Conservation (phyloP, 2,113 vertebrate genomes). For the Muntiacus reevesi region DNA sequence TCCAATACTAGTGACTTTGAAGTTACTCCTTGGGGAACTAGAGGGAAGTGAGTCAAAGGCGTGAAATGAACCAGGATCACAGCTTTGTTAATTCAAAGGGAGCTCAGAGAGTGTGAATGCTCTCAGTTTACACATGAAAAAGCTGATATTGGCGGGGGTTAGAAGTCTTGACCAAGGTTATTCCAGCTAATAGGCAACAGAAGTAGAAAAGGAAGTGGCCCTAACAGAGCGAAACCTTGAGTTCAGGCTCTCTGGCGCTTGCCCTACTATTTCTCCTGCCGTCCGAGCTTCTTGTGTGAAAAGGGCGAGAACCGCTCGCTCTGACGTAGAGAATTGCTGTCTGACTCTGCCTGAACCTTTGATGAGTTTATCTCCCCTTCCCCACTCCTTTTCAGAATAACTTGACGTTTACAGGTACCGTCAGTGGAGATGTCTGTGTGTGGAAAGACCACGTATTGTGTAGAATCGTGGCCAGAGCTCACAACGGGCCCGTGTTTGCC, state of each 20-base stretch:
- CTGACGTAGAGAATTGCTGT: conserved; percentile 35
- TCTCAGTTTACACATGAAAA: not conserved
- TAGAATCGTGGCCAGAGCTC: conserved; percentile 97
- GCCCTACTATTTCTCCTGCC: accelerated
- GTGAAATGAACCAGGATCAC: not conserved
- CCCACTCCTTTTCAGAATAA: conserved; percentile 95
- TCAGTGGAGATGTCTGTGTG: conserved; percentile 99
- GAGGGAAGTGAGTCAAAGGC: not conserved
- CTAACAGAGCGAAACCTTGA: too few relatives aligned
- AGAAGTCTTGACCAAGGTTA: not conserved
- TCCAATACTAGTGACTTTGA: not conserved
- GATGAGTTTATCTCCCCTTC: conserved; percentile 79
- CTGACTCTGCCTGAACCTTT: conserved; percentile 68
- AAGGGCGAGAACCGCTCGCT: not conserved
- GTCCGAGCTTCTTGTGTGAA: not conserved
- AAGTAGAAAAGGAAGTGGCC: too few relatives aligned
- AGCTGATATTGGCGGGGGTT: not conserved
- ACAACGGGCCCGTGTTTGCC: conserved; percentile 97
- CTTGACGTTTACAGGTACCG: conserved; percentile 99
- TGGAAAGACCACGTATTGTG: conserved; percentile 97
- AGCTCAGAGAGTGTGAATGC: not conserved
- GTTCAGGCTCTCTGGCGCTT: not conserved
- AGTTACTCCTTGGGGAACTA: not conserved
- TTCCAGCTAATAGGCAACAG: not conserved
- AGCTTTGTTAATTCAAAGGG: not conserved